Base-by-base conservation (phyloP, 2,113 vertebrate genomes). In the Lycocorax pyrrhopterus region DNA sequence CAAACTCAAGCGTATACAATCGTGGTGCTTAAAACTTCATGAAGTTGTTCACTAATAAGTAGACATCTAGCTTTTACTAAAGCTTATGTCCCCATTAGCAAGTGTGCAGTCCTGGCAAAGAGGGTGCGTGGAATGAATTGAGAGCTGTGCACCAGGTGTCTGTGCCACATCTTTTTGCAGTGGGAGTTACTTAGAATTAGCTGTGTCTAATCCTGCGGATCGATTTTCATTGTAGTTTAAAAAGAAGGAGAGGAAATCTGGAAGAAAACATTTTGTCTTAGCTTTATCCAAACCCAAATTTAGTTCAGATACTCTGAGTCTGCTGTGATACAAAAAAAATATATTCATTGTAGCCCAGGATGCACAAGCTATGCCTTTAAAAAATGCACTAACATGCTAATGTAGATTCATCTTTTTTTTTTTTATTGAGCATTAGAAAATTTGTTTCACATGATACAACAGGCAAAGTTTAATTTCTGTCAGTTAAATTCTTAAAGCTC, bases 71-170 rank as follows among this genome's bases (percentile, higher is more conserved):
- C 20, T 64, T 76, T 77, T 62, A 35, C 29, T 75, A 56, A 62
- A 66, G 10, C 25, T 67, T 59, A 39, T 19, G 4, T 33, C 14
- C 14, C 30, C 16, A 27, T 59, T 64, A 90, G 6, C 17, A 71
- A 43, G 16, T 43, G 14, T 55, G 20, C 5, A 63, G 8, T 21
- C 29, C 33, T 66, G 14, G 52, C 46, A 49, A 41, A 73, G 76
- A 27, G 13, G 4, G 4, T 56, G 5, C 0, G 0, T 33, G 52
- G 44, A 77, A 90, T 32, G 13, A 81, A 7, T 12, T 76, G 66
- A 51, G 35, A 44, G 22, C 13, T 69, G 37, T 69, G 16, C 15
- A 41, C 32, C 0, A 3, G 2, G 4, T 37, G 7, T 39, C 6
- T 47, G n/a, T 26, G 32, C 22, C 17, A 62, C 3, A 4, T 1